A percentile compares a stretch with the other conserved stretches of the same genome.
Evolutionary conservation across 2,888 invertebrate genomes (phyloP).

Genomic region (Caenorhabditis drosophilae): DNA sequence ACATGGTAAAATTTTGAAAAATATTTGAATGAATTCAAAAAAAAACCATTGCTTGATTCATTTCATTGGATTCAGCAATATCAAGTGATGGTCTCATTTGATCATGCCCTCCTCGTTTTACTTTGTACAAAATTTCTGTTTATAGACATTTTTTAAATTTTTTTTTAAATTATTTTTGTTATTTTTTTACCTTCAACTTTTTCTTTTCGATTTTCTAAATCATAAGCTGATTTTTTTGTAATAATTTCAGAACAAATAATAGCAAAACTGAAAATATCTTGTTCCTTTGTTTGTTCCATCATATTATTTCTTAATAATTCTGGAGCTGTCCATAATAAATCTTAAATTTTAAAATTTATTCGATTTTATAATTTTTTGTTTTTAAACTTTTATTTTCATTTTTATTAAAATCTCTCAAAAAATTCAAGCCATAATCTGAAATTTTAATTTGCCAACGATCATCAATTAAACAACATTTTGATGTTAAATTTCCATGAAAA

Average conservation of each 20-base stretch:
- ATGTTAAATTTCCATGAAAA: constrained; percentile 34
- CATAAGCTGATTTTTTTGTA: constrained; percentile 30
- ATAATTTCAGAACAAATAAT: constrained; percentile 48
- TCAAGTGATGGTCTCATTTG: constrained; percentile 30
- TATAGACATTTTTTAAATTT: neutral
- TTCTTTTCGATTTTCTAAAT: constrained; percentile 31
- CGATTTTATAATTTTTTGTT: neutral
- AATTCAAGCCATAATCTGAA: constrained; percentile 19
- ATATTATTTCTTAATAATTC: constrained; percentile 42
- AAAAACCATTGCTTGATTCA: constrained; percentile 22
- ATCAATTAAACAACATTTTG: constrained; percentile 45
- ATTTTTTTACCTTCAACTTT: constrained; percentile 34
- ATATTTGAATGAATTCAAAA: neutral
- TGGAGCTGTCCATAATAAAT: constrained; percentile 56
- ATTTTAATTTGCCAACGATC: constrained; percentile 57
- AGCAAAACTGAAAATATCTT: constrained; percentile 54
- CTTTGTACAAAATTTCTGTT: constrained; percentile 27
- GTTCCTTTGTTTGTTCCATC: constrained; percentile 5
- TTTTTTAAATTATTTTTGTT: too few relatives aligned
- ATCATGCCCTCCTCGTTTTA: constrained; percentile 37
- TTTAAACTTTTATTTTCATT: constrained; percentile 2
- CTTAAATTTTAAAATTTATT: constrained; percentile 12
- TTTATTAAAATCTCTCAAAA: constrained; percentile 14
- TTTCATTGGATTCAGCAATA: neutral
- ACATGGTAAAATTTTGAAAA: neutral